These are phyloP conservation scores for Erebia aethiops DNA, from an alignment of 2,888 invertebrate genomes.

Conservation along the genomic window DNA sequence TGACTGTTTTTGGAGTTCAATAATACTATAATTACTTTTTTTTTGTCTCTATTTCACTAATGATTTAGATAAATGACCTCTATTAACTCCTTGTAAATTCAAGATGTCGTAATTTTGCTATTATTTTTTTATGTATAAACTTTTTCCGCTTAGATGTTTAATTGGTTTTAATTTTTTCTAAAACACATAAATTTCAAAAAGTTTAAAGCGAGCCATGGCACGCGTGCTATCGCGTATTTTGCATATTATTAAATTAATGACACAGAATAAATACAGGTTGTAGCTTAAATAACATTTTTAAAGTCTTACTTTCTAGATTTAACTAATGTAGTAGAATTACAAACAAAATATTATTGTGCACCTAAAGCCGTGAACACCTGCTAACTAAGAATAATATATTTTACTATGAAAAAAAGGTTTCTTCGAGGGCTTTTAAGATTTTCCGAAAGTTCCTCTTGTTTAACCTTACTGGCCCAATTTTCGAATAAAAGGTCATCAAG, in stretches of 20 bases:
- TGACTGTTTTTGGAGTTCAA: constrained; percentile 41
- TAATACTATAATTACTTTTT: constrained; percentile 34
- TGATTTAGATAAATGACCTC: constrained; percentile 9
- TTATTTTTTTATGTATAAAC: background rate
- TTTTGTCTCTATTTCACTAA: constrained; percentile 19
- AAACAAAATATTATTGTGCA: too few species aligned
- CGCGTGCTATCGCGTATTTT: background rate
- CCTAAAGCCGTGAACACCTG: too few species aligned
- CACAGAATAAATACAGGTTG: too few species aligned
- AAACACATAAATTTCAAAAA: background rate
- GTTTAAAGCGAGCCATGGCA: background rate
- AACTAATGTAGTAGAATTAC: too few species aligned
- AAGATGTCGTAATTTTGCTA: background rate
- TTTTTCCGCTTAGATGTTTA: background rate
- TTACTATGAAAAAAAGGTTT: too few species aligned
- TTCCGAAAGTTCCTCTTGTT: background rate
- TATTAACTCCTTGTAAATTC: constrained; percentile 1
- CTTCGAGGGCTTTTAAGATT: too few species aligned
- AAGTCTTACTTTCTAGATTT: too few species aligned
- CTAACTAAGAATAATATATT: too few species aligned
- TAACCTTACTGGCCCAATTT: background rate
- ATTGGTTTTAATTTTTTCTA: background rate
- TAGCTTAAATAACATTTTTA: too few species aligned
- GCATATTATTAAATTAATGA: background rate
- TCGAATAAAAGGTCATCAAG: background rate